phyloP scores from a whole-genome alignment of 2,113 vertebrate species.

The Ameiurus melas region DNA sequence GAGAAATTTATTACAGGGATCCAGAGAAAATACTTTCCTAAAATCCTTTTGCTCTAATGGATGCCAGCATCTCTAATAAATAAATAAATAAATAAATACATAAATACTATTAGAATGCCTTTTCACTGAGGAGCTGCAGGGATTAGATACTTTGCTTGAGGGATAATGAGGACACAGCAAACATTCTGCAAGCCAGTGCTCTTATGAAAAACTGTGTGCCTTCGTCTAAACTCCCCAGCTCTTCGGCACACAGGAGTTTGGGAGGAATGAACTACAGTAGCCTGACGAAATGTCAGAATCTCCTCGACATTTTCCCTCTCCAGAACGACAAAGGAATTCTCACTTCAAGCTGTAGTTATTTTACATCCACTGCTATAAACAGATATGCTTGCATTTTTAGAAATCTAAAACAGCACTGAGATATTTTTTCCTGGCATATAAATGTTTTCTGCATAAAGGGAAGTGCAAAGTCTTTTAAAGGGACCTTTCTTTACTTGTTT shows the following conservation, averaged over 20 bases:
- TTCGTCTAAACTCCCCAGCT: slow-evolving; percentile 14
- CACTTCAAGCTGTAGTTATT: background rate
- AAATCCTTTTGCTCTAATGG: slow-evolving; percentile 21
- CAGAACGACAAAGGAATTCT: background rate
- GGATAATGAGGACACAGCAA: slow-evolving; percentile 65
- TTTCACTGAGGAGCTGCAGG: slow-evolving; percentile 28
- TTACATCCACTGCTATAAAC: background rate
- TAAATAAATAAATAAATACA: background rate
- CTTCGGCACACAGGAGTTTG: slow-evolving; percentile 55
- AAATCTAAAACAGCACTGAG: background rate
- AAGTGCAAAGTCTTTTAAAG: background rate
- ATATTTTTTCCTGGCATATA: background rate
- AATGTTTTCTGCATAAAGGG: background rate
- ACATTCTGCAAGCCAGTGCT: slow-evolving; percentile 58
- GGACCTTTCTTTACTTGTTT: slow-evolving; percentile 35
- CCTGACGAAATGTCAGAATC: slow-evolving; percentile 39
- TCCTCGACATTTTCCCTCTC: background rate
- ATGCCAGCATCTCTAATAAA: slow-evolving; percentile 3
- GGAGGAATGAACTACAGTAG: slow-evolving; percentile 62
- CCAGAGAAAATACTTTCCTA: background rate
- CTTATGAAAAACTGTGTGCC: slow-evolving; percentile 43
- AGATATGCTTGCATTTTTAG: background rate
- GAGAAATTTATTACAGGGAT: background rate
- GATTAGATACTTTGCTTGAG: slow-evolving; percentile 44
- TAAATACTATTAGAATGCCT: background rate